Evolutionary conservation across 2,888 invertebrate genomes (phyloP), one percentile per base, ranked within the genome.

Genomic region (Morpho helenor): DNA sequence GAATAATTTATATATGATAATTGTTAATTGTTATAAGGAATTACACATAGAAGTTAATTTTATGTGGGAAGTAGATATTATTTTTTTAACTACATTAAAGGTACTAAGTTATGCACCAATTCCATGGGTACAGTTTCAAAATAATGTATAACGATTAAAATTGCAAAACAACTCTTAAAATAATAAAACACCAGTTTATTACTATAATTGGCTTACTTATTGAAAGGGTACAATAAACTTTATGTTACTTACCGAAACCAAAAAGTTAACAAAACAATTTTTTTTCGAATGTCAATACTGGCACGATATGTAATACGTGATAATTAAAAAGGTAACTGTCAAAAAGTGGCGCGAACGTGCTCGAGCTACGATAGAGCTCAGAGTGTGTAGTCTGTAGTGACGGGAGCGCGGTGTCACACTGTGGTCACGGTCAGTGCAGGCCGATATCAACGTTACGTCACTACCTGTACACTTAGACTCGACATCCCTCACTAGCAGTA

Each of bases 281-380:
- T 50, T 41, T 31, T 59, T 31, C 31, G 2, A 31, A 56, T 65
- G 56, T 65, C 52, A 66, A 65, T 82, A 82, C 79, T 72, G 76
- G 77, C 82, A 79, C 63, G 63, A 61, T 61, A 59, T 59, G 53
- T 65, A 69, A 64, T 61, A 63, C 64, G 56, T 55, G 56, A 52
- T 62, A 56, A 65, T 10, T 22, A 66, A 60, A 51, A 70, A 71
- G 67, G 3, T 67, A 72, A 67, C 60, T 74, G 73, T 75, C 73
- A 74, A 68, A 70, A 61, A 62, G 16, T 63, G 65, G 68, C 75
- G 77, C 73, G 71, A 71, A 66, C 82, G 84, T 81, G 70, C 58
- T 71, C 63, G 60, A 65, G 31, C 56, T 65, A 52, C 71, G 72
- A 66, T 64, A 64, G 42, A 44, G 64, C 70, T 71, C 59, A 67